Conservation (phyloP, 2,113 vertebrate genomes). For the Poecilia latipinna region DNA sequence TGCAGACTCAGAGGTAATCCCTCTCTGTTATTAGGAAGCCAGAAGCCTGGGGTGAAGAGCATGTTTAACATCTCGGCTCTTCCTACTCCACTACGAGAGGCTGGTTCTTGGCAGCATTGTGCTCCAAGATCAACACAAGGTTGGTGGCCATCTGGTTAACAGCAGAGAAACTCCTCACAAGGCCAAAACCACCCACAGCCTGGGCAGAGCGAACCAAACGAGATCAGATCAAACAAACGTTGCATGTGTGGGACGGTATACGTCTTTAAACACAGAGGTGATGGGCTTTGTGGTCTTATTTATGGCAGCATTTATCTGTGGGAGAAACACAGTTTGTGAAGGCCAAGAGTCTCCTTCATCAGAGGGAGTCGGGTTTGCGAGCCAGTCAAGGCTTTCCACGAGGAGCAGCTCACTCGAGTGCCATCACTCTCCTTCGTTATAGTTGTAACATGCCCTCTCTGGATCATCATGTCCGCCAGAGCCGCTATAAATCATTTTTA, state of each 20-base stretch:
- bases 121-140: slow-evolving; percentile 68
- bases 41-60: slow-evolving; percentile 47
- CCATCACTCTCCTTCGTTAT: slow-evolving; percentile 48
- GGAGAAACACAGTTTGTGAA: slow-evolving; percentile 50
- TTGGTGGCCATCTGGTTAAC: slow-evolving; percentile 69
- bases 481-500: slow-evolving; percentile 60
- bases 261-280: slow-evolving; percentile 63
- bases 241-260: slow-evolving; percentile 37
- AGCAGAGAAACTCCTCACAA: slow-evolving; percentile 47
- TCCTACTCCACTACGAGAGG: slow-evolving; percentile 41
- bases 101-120: slow-evolving; percentile 36
- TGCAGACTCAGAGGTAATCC: slow-evolving; percentile 55
- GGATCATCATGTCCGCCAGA: slow-evolving; percentile 56
- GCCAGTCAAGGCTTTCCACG: slow-evolving; percentile 60
- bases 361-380: slow-evolving; percentile 49
- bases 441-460: slow-evolving; percentile 45
- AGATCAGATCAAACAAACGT: slow-evolving; percentile 60
- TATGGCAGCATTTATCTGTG: slow-evolving; percentile 64
- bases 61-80: slow-evolving; percentile 64
- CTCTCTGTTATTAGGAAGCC: slow-evolving; percentile 37
- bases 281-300: slow-evolving; percentile 57
- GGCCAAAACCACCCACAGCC: slow-evolving; percentile 63
- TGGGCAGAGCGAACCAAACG: slow-evolving; percentile 21
- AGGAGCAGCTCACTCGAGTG: slow-evolving; percentile 16
- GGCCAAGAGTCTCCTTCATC: slow-evolving; percentile 55